A percentile compares a stretch with the other conserved stretches of the same genome.
phyloP scores from a whole-genome alignment of 1,140 invertebrate species.

The Brachionus paranguensis region DNA sequence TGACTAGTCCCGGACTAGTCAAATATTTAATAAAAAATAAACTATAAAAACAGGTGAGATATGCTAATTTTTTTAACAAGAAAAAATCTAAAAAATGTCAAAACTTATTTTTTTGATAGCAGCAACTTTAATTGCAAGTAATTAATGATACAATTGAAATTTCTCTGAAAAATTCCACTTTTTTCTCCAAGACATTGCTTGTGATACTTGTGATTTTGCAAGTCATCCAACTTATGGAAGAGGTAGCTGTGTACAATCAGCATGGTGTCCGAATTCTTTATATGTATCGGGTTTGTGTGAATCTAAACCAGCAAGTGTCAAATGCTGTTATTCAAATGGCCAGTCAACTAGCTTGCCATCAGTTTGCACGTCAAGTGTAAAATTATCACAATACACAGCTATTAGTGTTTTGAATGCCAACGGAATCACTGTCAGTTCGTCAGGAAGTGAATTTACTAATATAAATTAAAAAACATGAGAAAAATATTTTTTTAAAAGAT shows the following conservation, averaged over 20 bases:
- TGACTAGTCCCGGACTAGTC: no score
- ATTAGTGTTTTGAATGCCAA: not conserved
- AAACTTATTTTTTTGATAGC: not conserved
- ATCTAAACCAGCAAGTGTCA: slow-evolving; percentile 7
- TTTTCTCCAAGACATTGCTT: not conserved
- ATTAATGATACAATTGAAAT: not conserved
- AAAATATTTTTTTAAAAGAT: not conserved
- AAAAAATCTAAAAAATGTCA: not conserved
- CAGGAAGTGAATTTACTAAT: not conserved
- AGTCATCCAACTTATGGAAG: slow-evolving; percentile 6
- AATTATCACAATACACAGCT: not conserved
- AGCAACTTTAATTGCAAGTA: not conserved
- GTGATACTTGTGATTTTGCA: slow-evolving; percentile 2
- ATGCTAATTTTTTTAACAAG: not conserved
- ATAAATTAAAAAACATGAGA: not conserved
- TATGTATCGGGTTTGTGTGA: slow-evolving; percentile 18
- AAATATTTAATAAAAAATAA: no score
- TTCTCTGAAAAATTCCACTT: not conserved
- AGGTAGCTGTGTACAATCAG: not conserved
- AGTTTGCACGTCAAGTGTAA: not conserved
- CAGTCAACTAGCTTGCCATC: not conserved
- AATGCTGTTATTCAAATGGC: slow-evolving; percentile 14
- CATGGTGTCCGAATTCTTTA: slow-evolving; percentile 1
- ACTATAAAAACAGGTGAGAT: not conserved
- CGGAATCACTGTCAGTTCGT: slow-evolving; percentile 8